Base-by-base conservation (phyloP, 1,140 invertebrate genomes). In the Centruroides sculpturatus region DNA sequence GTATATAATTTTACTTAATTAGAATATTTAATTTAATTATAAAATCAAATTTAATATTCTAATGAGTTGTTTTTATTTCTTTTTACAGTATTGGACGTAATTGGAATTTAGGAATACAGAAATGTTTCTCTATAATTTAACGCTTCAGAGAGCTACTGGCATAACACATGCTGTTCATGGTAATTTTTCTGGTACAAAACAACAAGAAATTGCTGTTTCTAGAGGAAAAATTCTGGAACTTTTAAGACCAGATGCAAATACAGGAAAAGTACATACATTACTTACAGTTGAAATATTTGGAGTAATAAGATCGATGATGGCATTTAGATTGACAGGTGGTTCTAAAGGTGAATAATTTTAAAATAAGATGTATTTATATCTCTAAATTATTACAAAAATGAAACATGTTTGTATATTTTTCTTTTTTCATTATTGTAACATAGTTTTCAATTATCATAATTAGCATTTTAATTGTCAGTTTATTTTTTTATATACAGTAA, bases 71-170 rank as follows among this genome's bases (percentile, higher is more conserved):
- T 23, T 23, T 23, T 23, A 23, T 23, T 23, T 23, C 23, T 23
- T 23, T 23, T 23, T 23, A 23, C 23, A 23, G 23, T 23, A 23
- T 23, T 23, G 23, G 23, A 23, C 23, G 23, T 23, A 23, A 23
- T 23, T 23, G 23, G 23, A 23, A 23, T 23, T 23, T 23, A 23
- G 23, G 23, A 23, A 23, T 23, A 23, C 23, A 53, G 3, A 23
- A 23, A 99, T 99, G 97, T 87, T 92, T 85, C 78, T 99, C 54
- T 99, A 99, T 77, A 98, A 98, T 77, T 78, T 99, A 66, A 99
- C 96, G 1, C 79, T 99, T 9, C 97, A 99, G 79, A 83, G 89
- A 71, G 89, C 92, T 35, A 94, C 95, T 51, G 89, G 89, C 60
- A 96, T 99, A 57, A 96, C 91, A 4, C 88, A 93, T 80, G 95